These are phyloP conservation scores for Morinoia aosen DNA, from an alignment of 2,888 invertebrate species.

Conservation along the genomic window DNA sequence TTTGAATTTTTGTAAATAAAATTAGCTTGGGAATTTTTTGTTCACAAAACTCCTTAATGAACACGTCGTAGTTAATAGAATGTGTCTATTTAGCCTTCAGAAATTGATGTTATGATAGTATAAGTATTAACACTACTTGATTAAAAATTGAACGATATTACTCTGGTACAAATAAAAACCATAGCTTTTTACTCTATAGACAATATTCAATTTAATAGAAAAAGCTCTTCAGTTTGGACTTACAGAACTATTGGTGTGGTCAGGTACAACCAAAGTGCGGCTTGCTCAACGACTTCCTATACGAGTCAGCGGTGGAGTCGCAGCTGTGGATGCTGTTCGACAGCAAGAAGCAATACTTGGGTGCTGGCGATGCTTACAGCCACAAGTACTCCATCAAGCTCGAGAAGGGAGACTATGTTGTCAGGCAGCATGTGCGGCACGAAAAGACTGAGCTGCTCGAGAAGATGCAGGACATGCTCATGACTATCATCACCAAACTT, in stretches of 20 bases:
- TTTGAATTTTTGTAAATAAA: constrained; percentile 71
- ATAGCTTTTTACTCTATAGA: no score
- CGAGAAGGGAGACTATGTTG: constrained; percentile 94
- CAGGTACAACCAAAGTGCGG: constrained; percentile 70
- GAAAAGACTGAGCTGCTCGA: constrained; percentile 89
- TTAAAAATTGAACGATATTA: no score
- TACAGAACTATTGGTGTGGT: background rate
- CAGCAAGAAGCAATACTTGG: constrained; percentile 86
- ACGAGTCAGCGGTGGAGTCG: constrained; percentile 96
- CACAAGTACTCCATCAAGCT: constrained; percentile 88
- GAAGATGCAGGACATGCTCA: constrained; percentile 83
- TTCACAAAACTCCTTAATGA: background rate
- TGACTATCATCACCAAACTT: constrained; percentile 75
- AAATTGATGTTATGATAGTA: background rate
- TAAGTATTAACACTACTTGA: no score
- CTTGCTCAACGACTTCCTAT: constrained; percentile 87
- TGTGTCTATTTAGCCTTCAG: background rate
- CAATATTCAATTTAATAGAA: background rate
- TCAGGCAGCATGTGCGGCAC: constrained; percentile 90
- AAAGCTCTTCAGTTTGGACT: background rate
- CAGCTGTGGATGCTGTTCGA: constrained; percentile 98
- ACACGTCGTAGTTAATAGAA: no score
- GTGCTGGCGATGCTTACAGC: constrained; percentile 91
- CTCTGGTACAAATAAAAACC: no score
- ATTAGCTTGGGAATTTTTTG: background rate